These are phyloP conservation scores for Machimus atricapillus DNA, from an alignment of 2,888 invertebrate genomes.

Conservation along the genomic window DNA sequence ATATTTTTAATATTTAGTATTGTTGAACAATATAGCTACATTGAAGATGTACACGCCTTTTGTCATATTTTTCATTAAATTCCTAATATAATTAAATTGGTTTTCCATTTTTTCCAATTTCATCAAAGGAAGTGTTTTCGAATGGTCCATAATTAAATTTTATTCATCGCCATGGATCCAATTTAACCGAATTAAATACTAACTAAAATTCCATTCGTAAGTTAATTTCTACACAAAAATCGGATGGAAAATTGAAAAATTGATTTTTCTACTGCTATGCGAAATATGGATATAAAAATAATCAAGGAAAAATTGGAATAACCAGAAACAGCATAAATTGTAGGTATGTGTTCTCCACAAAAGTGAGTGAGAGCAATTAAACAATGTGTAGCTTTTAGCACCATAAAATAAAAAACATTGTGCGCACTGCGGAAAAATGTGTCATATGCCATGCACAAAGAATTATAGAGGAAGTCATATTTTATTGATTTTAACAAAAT, in stretches of 20 bases:
- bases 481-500: background rate
- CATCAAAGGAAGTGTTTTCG: background rate
- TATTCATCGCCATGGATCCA: background rate
- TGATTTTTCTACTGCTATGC: background rate
- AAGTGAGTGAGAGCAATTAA: background rate
- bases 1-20: no score
- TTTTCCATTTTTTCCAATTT: background rate
- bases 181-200: background rate
- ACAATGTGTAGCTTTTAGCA: background rate
- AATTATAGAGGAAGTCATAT: background rate
- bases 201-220: background rate
- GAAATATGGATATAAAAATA: background rate
- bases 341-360: background rate
- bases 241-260: background rate
- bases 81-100: background rate
- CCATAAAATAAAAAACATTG: background rate
- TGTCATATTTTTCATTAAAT: background rate
- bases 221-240: no score
- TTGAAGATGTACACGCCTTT: background rate
- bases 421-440: background rate
- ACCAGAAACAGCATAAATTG: background rate
- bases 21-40: no score
- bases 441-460: background rate
- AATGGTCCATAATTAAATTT: background rate
- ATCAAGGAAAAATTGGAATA: background rate